Evolutionary conservation across 2,113 vertebrate genomes (phyloP).

Genomic region (Gavialis gangeticus): DNA sequence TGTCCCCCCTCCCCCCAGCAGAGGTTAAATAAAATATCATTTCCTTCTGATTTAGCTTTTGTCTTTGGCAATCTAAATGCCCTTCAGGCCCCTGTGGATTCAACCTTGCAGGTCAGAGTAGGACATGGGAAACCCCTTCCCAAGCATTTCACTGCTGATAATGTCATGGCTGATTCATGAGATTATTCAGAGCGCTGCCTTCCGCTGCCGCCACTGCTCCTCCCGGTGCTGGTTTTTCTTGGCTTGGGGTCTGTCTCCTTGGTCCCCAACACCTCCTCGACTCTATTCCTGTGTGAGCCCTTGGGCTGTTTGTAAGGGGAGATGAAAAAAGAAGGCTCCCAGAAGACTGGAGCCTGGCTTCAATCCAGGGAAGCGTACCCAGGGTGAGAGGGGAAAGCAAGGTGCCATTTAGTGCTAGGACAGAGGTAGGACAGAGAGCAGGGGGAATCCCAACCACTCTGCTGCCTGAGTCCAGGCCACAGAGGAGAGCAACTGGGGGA

Average conservation of each 20-base stretch:
- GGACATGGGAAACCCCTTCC: slow-evolving; percentile 79
- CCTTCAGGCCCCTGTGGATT: slow-evolving; percentile 57
- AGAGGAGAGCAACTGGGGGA: not conserved
- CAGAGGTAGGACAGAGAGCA: not conserved
- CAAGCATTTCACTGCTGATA: slow-evolving; percentile 75
- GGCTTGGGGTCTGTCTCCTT: slow-evolving; percentile 20
- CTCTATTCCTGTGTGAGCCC: not conserved
- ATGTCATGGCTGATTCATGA: slow-evolving; percentile 71
- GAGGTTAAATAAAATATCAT: slow-evolving; percentile 78
- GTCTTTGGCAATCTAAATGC: slow-evolving; percentile 73
- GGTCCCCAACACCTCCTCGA: not conserved
- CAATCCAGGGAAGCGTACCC: not conserved
- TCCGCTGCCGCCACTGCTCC: slow-evolving; percentile 12
- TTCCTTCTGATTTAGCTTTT: slow-evolving; percentile 76
- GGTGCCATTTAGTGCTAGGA: not conserved
- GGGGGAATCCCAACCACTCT: not conserved
- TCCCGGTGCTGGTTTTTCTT: not conserved
- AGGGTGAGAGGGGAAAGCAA: not conserved
- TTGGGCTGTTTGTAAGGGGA: not conserved
- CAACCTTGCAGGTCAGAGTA: slow-evolving; percentile 72
- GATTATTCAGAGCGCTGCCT: slow-evolving; percentile 40
- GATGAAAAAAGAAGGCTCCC: not conserved
- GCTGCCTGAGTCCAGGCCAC: not conserved
- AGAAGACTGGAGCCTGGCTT: not conserved
- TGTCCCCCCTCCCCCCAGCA: not conserved